These are phyloP conservation scores for Anthoscopus minutus DNA, from an alignment of 2,113 vertebrate species.

Conservation along the genomic window DNA sequence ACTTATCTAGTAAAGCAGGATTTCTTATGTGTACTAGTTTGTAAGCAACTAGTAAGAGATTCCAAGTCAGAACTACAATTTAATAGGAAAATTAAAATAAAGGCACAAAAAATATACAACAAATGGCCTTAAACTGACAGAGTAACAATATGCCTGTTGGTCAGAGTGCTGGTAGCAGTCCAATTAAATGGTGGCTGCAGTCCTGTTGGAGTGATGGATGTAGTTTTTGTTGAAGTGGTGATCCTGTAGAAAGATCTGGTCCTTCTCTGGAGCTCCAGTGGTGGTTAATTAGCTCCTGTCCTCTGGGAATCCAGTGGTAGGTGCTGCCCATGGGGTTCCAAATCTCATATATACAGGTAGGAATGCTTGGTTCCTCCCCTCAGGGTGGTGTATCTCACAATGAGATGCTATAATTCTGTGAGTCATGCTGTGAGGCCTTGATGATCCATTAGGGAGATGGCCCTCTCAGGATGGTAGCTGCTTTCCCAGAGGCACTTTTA, in stretches of 20 bases:
- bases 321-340: background rate
- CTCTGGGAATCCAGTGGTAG: background rate
- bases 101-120: background rate
- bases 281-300: background rate
- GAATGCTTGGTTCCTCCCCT: background rate
- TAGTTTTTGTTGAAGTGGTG: background rate
- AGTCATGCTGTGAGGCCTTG: background rate
- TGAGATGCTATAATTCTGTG: background rate
- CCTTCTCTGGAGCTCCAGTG: background rate
- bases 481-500: background rate
- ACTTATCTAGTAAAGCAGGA: background rate
- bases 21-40: background rate
- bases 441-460: background rate
- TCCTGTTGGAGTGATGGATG: background rate
- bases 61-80: background rate
- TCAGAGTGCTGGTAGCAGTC: background rate
- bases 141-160: background rate
- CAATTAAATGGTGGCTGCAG: background rate
- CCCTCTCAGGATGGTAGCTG: background rate
- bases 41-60: background rate
- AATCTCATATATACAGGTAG: too few species aligned
- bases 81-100: background rate
- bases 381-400: background rate
- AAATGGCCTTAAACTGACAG: background rate
- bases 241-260: background rate